phyloP scores from a whole-genome alignment of 2,113 vertebrate species.

The Lichenostomus cassidix region DNA sequence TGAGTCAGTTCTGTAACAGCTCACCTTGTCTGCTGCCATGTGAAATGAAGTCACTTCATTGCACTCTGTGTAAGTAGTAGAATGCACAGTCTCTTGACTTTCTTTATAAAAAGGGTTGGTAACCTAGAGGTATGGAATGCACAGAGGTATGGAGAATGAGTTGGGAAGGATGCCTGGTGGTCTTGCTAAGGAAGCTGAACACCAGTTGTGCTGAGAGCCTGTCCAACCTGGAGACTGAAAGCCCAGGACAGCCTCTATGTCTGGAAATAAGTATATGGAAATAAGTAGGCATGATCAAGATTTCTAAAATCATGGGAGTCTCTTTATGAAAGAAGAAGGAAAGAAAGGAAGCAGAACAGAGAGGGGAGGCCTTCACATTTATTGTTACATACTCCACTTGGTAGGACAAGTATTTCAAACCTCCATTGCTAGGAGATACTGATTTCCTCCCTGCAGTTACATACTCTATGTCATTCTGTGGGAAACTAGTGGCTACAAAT shows the following conservation, averaged over 20 bases:
- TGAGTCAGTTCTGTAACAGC: neutral
- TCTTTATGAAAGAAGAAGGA: neutral
- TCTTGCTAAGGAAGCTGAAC: neutral
- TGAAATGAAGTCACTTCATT: neutral
- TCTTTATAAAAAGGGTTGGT: neutral
- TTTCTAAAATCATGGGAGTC: neutral
- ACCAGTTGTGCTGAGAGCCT: neutral
- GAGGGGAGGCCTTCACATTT: neutral
- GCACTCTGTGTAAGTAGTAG: neutral
- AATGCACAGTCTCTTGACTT: neutral
- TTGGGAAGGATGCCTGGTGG: neutral
- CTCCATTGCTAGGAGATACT: neutral
- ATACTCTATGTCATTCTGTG: neutral
- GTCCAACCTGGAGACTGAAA: neutral
- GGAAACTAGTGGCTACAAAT: neutral
- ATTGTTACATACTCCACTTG: neutral
- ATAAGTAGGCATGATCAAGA: neutral
- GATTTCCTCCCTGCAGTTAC: neutral
- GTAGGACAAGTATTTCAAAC: neutral
- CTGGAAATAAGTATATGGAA: neutral
- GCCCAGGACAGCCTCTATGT: neutral
- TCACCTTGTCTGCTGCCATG: neutral
- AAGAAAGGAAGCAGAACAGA: neutral
- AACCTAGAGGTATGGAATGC: neutral
- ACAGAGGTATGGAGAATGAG: neutral